Percentiles rank a stretch among this genome's conserved stretches.
These are phyloP conservation scores for Euwallacea fornicatus DNA, from an alignment of 1,140 invertebrate species.

Conservation along the genomic window DNA sequence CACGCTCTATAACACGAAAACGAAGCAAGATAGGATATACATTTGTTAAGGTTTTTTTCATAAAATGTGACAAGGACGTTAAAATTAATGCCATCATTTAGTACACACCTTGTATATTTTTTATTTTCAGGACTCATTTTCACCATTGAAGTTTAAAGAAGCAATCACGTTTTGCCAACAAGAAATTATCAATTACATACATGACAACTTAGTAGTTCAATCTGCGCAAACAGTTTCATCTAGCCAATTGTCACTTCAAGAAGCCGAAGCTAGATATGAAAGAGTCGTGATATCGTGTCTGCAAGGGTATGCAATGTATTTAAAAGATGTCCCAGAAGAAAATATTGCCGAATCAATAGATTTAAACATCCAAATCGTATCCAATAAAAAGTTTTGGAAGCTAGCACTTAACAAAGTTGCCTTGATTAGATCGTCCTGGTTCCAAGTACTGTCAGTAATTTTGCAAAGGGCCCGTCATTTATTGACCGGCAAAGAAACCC, in stretches of 20 bases:
- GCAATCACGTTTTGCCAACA: constrained; percentile 75
- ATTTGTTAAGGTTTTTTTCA: too few relatives aligned
- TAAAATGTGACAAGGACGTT: too few relatives aligned
- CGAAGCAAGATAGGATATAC: too few relatives aligned
- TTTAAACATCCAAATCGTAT: constrained; percentile 59
- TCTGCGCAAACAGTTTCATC: constrained; percentile 65
- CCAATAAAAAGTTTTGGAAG: constrained; percentile 74
- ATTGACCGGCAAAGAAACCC: constrained; percentile 57
- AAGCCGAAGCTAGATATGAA: constrained; percentile 74
- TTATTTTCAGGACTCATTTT: constrained; percentile 66
- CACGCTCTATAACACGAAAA: too few relatives aligned
- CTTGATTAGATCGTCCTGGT: constrained; percentile 66
- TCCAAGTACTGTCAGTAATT: constrained; percentile 64
- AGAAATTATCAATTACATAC: constrained; percentile 74
- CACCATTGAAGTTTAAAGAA: constrained; percentile 67
- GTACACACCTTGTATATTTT: too few relatives aligned
- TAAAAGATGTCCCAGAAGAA: constrained; percentile 57
- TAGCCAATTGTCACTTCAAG: constrained; percentile 58
- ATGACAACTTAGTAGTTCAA: constrained; percentile 69
- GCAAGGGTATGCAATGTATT: constrained; percentile 65
- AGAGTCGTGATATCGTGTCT: constrained; percentile 69
- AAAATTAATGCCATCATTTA: too few relatives aligned
- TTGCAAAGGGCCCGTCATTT: constrained; percentile 59
- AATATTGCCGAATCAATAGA: constrained; percentile 58
- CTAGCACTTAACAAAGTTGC: constrained; percentile 61